Evolutionary conservation across 2,888 invertebrate genomes (phyloP).

Genomic region (Ormyrus nitidulus): DNA sequence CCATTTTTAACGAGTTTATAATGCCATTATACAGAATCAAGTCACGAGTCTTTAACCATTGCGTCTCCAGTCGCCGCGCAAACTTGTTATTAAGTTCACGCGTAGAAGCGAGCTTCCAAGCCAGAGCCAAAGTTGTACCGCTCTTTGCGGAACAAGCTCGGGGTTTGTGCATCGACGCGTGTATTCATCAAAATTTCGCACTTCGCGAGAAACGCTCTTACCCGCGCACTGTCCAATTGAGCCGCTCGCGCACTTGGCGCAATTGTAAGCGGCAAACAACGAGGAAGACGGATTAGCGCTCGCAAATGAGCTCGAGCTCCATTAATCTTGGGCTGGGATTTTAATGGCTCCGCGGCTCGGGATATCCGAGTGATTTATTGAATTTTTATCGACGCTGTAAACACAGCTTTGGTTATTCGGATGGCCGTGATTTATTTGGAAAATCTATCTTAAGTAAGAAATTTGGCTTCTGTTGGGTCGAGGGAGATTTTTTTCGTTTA

Average conservation of each 20-base stretch:
- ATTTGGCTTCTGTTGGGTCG: too few relatives aligned
- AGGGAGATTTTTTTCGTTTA: too few relatives aligned
- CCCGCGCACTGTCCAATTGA: neutral
- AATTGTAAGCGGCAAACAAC: neutral
- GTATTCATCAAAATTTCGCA: slow-evolving; percentile 4
- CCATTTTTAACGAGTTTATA: neutral
- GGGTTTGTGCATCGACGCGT: neutral
- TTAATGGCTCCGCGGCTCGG: neutral
- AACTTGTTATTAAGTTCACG: neutral
- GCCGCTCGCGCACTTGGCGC: neutral
- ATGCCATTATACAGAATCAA: neutral
- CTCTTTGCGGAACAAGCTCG: too few relatives aligned
- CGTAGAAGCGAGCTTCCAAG: neutral
- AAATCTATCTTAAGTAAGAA: too few relatives aligned
- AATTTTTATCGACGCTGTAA: too few relatives aligned
- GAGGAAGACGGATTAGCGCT: neutral
- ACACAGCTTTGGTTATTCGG: too few relatives aligned
- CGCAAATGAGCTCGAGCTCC: neutral
- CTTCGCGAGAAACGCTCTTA: too few relatives aligned
- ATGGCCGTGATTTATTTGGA: too few relatives aligned
- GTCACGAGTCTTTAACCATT: neutral
- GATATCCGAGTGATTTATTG: too few relatives aligned
- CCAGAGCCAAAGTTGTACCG: too few relatives aligned
- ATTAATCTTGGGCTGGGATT: neutral
- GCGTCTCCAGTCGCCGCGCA: neutral